Percentiles rank a stretch among this genome's conserved stretches.
Conservation (phyloP, 2,888 invertebrate species). For the Watsonalla binaria region DNA sequence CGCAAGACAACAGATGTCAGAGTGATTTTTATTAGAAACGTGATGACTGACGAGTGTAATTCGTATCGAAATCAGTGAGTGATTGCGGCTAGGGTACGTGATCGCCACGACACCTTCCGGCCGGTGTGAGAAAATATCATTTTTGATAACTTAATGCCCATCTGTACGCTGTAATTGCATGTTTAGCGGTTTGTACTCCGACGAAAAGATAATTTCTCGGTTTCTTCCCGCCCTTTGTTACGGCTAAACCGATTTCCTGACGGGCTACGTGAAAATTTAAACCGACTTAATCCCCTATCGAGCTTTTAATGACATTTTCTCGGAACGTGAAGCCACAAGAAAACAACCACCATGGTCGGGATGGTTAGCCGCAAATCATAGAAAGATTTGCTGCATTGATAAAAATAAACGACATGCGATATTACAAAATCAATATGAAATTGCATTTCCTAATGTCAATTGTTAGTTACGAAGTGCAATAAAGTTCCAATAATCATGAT, state of each 20-base stretch:
- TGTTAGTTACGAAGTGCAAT: conserved; percentile 79
- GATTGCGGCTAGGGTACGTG: conserved; percentile 63
- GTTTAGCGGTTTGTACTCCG: conserved; percentile 72
- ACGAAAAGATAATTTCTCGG: conserved; percentile 74
- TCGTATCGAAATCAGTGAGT: conserved; percentile 55
- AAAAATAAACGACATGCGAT: conserved; percentile 71
- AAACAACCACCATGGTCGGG: conserved; percentile 61
- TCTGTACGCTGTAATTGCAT: conserved; percentile 73
- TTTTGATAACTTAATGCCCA: conserved; percentile 74
- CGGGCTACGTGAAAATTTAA: conserved; percentile 73
- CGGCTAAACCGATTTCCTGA: conserved; percentile 72
- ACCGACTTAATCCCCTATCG: conserved; percentile 71
- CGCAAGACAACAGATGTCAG: conserved; percentile 66
- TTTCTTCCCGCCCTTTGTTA: conserved; percentile 74
- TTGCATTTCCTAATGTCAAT: conserved; percentile 80
- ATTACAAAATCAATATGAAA: conserved; percentile 78
- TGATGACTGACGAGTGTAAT: conserved; percentile 53
- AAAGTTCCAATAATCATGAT: conserved; percentile 79
- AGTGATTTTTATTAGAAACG: conserved; percentile 73
- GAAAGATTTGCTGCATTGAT: conserved; percentile 75
- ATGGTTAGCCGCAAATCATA: conserved; percentile 77
- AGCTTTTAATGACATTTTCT: conserved; percentile 75
- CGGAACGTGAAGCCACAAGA: conserved; percentile 62
- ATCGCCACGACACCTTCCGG: conserved; percentile 68
- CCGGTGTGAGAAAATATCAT: conserved; percentile 72